Percentiles rank a stretch among this genome's conserved stretches.
phyloP scores from a whole-genome alignment of 2,797 vertebrate species.

The Tachyglossus aculeatus region DNA sequence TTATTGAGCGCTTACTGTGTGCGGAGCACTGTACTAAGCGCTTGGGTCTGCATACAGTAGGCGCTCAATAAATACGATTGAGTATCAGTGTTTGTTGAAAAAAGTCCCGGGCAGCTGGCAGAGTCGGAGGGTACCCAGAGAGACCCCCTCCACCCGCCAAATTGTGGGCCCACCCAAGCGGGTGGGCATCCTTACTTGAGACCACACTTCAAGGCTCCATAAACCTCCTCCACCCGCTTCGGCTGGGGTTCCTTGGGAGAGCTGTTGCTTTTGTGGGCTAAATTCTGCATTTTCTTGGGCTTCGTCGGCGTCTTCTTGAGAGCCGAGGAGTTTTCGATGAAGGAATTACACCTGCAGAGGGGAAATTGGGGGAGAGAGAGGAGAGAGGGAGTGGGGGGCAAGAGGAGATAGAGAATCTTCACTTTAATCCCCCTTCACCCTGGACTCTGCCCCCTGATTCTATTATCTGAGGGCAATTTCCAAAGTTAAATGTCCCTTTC shows the following conservation, averaged over 20 bases:
- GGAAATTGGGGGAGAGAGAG: slow-evolving; percentile 4
- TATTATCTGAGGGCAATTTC: too few species aligned
- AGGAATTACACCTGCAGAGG: slow-evolving; percentile 91
- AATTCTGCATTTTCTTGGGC: slow-evolving; percentile 91
- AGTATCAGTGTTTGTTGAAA: too few species aligned
- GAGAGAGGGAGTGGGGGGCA: slow-evolving; percentile 17
- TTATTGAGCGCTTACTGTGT: too few species aligned
- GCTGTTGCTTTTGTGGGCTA: slow-evolving; percentile 88
- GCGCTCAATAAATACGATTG: too few species aligned
- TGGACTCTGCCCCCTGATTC: too few species aligned
- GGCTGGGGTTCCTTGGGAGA: slow-evolving; percentile 92
- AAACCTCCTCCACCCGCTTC: slow-evolving; percentile 91
- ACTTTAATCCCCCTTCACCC: too few species aligned
- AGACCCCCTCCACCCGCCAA: too few species aligned
- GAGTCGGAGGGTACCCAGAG: too few species aligned
- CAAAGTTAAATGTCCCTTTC: too few species aligned
- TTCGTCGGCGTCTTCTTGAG: slow-evolving; percentile 95
- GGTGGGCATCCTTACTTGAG: slow-evolving; percentile 84
- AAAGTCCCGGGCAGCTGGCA: too few species aligned
- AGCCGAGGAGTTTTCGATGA: slow-evolving; percentile 91
- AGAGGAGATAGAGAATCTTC: background rate
- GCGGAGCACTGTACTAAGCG: too few species aligned
- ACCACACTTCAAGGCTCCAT: slow-evolving; percentile 88
- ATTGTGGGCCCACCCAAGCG: background rate
- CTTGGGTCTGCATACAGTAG: too few species aligned